Percentiles rank a stretch among this genome's conserved stretches.
These are phyloP conservation scores for Aphidoletes aphidimyza DNA, from an alignment of 2,888 invertebrate genomes.

Conservation along the genomic window DNA sequence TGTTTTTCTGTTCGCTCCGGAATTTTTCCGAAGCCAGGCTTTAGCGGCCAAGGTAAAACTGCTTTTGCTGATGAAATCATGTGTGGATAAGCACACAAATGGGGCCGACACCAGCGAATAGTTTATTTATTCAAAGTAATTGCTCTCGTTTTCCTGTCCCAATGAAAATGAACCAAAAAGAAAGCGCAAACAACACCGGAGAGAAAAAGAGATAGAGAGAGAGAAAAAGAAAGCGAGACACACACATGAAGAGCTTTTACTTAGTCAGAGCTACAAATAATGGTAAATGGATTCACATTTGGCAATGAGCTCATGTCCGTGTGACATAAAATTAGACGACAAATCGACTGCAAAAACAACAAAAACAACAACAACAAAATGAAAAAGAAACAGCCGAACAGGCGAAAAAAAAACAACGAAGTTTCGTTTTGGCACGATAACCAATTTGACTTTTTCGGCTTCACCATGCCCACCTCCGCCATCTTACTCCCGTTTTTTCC, in stretches of 20 bases:
- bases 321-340: slow-evolving; percentile 54
- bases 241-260: slow-evolving; percentile 4
- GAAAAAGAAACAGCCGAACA: neutral
- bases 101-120: slow-evolving; percentile 43
- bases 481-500: too few relatives aligned
- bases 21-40: neutral
- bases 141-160: slow-evolving; percentile 24
- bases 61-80: neutral
- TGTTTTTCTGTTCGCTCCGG: too few relatives aligned
- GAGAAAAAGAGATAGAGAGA: neutral
- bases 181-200: neutral
- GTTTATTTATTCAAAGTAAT: slow-evolving; percentile 36
- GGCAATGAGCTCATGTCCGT: slow-evolving; percentile 54
- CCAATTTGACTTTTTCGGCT: slow-evolving; percentile 37
- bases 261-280: slow-evolving; percentile 24
- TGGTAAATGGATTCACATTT: slow-evolving; percentile 53
- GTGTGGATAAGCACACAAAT: slow-evolving; percentile 39
- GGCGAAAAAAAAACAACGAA: neutral
- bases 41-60: neutral
- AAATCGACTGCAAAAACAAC: slow-evolving; percentile 47
- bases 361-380: neutral
- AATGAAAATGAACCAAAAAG: neutral
- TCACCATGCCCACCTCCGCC: too few relatives aligned
- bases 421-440: slow-evolving; percentile 47
- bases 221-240: neutral